phyloP scores from a whole-genome alignment of 2,113 vertebrate species.

The Pristiophorus japonicus region DNA sequence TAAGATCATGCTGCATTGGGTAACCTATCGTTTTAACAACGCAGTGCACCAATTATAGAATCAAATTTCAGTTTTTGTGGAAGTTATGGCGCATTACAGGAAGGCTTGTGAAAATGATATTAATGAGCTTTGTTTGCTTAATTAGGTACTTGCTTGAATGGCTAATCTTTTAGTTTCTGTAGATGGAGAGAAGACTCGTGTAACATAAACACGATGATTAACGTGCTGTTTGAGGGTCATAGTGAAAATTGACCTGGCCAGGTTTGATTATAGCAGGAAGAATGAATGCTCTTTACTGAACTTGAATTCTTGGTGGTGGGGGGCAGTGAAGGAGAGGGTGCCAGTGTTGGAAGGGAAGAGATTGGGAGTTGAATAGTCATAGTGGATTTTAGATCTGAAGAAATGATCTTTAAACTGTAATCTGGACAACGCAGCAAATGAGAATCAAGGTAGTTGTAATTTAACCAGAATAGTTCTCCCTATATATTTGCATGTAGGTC shows the following conservation, averaged over 20 bases:
- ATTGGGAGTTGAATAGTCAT: background rate
- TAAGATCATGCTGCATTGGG: too few species aligned
- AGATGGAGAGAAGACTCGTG: background rate
- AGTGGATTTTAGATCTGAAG: background rate
- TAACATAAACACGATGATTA: background rate
- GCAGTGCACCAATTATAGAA: too few species aligned
- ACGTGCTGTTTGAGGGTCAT: background rate
- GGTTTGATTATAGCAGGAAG: background rate
- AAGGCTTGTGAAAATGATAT: too few species aligned
- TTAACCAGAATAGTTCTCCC: too few species aligned
- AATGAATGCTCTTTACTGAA: background rate
- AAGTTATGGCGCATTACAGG: too few species aligned
- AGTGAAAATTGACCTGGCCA: background rate
- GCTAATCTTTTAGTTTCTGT: background rate
- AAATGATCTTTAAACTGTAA: background rate
- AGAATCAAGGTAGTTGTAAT: background rate
- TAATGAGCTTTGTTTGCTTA: too few species aligned
- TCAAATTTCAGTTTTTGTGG: too few species aligned
- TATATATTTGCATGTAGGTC: too few species aligned
- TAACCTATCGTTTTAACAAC: too few species aligned
- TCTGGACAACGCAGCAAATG: background rate
- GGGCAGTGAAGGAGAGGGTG: background rate
- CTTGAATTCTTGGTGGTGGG: too few species aligned
- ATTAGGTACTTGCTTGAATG: background rate
- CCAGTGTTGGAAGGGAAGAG: background rate